These are phyloP conservation scores for Babyrousa celebensis DNA, from an alignment of 2,797 vertebrate genomes.

Conservation along the genomic window DNA sequence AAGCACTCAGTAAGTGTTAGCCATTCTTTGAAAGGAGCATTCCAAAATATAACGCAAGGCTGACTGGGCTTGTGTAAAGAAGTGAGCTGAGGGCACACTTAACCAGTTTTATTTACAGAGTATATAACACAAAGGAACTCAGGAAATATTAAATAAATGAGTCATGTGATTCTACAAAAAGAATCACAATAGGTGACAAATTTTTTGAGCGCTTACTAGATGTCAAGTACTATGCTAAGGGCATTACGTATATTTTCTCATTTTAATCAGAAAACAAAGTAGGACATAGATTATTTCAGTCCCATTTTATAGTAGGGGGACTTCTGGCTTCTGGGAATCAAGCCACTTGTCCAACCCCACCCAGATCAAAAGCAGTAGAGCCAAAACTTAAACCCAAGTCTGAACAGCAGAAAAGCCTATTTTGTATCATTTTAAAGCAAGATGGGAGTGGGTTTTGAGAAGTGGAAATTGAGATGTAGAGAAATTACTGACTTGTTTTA, in stretches of 20 bases:
- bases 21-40: neutral
- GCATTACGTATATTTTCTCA: neutral
- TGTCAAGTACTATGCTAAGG: neutral
- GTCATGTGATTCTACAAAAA: neutral
- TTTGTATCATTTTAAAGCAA: neutral
- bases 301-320: neutral
- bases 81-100: neutral
- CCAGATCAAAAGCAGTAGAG: neutral
- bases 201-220: neutral
- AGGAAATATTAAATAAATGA: neutral
- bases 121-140: neutral
- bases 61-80: neutral
- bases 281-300: neutral
- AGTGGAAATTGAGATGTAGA: neutral
- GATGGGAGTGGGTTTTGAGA: neutral
- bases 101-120: neutral
- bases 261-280: constrained; percentile 26
- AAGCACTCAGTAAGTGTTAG: neutral
- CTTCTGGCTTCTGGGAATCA: neutral
- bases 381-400: neutral
- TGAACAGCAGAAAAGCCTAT: neutral
- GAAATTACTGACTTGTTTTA: neutral
- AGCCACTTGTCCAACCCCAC: neutral
- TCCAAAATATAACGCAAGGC: neutral
- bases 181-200: neutral